These are phyloP conservation scores for Anadara kagoshimensis DNA, from an alignment of 1,140 invertebrate species.

Conservation along the genomic window DNA sequence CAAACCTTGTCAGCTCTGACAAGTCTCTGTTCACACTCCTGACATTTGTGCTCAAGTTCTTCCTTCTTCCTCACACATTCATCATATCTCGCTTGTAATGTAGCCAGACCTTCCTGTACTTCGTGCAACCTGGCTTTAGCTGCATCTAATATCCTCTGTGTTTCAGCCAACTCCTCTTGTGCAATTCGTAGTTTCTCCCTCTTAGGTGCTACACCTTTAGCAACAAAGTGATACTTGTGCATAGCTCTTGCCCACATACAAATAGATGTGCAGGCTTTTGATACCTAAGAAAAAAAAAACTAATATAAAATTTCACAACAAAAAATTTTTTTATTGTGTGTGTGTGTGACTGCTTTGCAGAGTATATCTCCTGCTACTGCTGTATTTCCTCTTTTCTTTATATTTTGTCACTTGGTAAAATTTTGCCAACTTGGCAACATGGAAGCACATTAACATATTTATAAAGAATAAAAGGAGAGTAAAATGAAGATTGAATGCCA, in stretches of 20 bases:
- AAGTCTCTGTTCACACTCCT: conserved; percentile 72
- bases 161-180: conserved; percentile 70
- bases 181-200: conserved; percentile 69
- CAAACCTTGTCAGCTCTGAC: conserved; percentile 73
- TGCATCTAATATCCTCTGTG: conserved; percentile 69
- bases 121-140: conserved; percentile 71
- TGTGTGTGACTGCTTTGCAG: too few relatives aligned
- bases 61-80: conserved; percentile 74
- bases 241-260: conserved; percentile 93
- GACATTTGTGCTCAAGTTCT: conserved; percentile 71
- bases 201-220: conserved; percentile 73
- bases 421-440: too few relatives aligned
- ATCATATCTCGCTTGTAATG: conserved; percentile 73
- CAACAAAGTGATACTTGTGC: conserved; percentile 82
- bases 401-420: too few relatives aligned
- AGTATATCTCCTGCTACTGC: too few relatives aligned
- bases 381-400: too few relatives aligned
- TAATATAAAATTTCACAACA: neutral
- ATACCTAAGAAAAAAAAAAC: conserved; percentile 76
- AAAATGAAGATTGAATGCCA: too few relatives aligned
- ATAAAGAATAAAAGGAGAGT: too few relatives aligned
- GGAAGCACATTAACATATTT: too few relatives aligned
- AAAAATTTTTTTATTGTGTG: neutral
- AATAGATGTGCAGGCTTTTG: conserved; percentile 91
- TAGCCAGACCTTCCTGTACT: conserved; percentile 74